Base-by-base conservation (phyloP, 2,888 invertebrate species). In the Cryptus armator region DNA sequence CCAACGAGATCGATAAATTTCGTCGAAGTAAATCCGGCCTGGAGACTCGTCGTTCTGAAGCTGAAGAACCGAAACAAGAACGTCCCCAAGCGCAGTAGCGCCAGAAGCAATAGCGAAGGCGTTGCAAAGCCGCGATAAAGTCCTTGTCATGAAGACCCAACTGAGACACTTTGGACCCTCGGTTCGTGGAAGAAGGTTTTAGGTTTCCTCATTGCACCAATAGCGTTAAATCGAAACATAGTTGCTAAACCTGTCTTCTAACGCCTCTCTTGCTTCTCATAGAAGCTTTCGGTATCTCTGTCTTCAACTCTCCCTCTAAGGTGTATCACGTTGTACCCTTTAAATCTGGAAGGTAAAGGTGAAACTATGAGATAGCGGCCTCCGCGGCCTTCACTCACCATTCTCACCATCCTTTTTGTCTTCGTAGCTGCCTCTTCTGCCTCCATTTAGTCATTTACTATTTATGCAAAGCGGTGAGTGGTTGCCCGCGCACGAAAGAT, bases 391-490 rank as follows among this genome's bases (percentile, higher is more conserved):
- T 37, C 48, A 43, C 43, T 10, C 70, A 29, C 59, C 68, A 78
- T 62, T 53, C 53, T 62, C 64, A 66, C 56, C 51, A 70, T 66
- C 75, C 70, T 32, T 71, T 74, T 66, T 19, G 81, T 29, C 77
- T 56, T 68, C 67, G n/a, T 56, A 24, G 72, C 70, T 81, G 77
- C 64, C 51, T 64, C 66, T 78, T 56, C 78, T 81, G 62, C 87
- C 84, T 82, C 83, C 84, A 89, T 90, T 89, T 88, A 87, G 85
- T 86, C 88, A 89, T 90, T 90, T 90, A 90, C 87, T 90, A 90
- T 90, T 90, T 89, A 90, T 89, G 80, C 83, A 84, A 88, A 90
- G 84, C 70, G 72, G 72, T 68, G 82, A 84, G 84, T 80, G 75
- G 75, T 82, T 78, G 75, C 81, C 70, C 56, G 68, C 53, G 44